Evolutionary conservation across 2,888 invertebrate species (phyloP).

Genomic region (Octonoba sinensis): DNA sequence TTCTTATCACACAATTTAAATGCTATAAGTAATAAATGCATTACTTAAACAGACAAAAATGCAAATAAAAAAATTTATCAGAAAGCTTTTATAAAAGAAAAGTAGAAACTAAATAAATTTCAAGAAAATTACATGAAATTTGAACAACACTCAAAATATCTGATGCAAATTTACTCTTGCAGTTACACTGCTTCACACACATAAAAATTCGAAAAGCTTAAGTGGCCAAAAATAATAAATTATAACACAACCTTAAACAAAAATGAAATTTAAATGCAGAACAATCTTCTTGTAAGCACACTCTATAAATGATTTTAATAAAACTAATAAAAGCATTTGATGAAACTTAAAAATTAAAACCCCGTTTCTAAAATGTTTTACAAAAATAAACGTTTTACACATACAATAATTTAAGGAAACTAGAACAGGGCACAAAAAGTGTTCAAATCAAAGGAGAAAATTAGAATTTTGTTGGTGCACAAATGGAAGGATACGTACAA

Average conservation of each 20-base stretch:
- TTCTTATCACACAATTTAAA: not conserved
- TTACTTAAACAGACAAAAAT: not conserved
- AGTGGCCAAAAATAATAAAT: not conserved
- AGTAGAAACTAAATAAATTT: not conserved
- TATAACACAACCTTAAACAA: not conserved
- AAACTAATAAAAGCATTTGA: too few species aligned
- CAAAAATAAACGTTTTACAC: not conserved
- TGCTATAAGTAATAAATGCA: not conserved
- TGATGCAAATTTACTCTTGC: not conserved
- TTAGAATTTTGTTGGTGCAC: too few species aligned
- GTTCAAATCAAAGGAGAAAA: not conserved
- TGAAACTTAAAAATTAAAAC: too few species aligned
- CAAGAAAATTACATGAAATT: not conserved
- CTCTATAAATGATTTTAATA: too few species aligned
- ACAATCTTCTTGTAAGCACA: too few species aligned
- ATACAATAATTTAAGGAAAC: conserved; percentile 24
- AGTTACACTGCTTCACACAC: too few species aligned
- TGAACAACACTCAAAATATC: not conserved
- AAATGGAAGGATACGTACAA: too few species aligned
- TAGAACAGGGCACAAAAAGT: conserved; percentile 17
- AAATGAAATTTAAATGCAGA: too few species aligned
- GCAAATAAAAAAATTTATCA: not conserved
- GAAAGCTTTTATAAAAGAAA: too few species aligned
- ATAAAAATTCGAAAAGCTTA: not conserved
- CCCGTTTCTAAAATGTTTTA: too few species aligned